Percentiles rank a stretch among this genome's conserved stretches.
phyloP scores from a whole-genome alignment of 2,113 vertebrate species.

The Fukomys damarensis region DNA sequence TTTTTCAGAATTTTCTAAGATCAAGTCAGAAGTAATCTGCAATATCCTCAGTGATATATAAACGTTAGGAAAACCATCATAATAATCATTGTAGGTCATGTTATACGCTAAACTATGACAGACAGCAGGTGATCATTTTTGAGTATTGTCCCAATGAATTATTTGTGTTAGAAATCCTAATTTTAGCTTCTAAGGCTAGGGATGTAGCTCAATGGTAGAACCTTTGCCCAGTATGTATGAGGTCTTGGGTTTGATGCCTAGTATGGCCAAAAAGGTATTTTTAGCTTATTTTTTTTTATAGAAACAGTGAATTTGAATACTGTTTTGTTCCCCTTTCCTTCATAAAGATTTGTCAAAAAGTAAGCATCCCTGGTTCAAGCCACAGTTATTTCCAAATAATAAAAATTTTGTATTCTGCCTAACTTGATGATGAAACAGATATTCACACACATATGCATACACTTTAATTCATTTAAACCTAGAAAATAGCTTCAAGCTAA shows the following conservation, averaged over 20 bases:
- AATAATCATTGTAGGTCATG: background rate
- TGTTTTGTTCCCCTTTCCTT: background rate
- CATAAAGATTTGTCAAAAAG: slow-evolving; percentile 14
- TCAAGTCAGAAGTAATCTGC: background rate
- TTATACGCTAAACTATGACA: too few relatives aligned
- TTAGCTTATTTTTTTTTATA: background rate
- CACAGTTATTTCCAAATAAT: background rate
- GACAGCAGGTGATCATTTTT: background rate
- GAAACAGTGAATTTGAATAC: background rate
- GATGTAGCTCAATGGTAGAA: background rate
- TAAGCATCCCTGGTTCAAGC: background rate
- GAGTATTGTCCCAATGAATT: background rate
- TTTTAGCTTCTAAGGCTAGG: background rate
- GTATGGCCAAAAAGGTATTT: background rate
- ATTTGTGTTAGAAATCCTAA: background rate
- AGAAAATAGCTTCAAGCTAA: background rate
- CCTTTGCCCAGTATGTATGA: background rate
- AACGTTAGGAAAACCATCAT: background rate
- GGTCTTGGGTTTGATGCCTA: background rate
- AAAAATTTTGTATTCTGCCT: background rate
- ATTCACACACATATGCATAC: background rate
- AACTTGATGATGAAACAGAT: background rate
- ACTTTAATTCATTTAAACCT: background rate
- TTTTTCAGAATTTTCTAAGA: background rate
- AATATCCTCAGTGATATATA: background rate